Conservation (phyloP, 2,888 invertebrate genomes). For the Hydrotaea diabolus region DNA sequence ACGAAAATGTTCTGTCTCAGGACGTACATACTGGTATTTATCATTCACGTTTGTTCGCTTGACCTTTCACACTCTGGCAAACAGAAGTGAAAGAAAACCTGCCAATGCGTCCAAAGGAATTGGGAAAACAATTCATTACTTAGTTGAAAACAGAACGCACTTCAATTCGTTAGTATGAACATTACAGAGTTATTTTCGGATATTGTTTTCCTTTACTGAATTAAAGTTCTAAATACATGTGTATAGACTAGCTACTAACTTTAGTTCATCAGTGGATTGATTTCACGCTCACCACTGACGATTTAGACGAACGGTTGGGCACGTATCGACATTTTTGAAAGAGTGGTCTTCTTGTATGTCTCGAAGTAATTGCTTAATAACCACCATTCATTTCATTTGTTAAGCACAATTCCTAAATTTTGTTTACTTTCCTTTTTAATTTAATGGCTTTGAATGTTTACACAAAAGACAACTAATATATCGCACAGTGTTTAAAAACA, state of each 20-base stretch:
- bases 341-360: not conserved
- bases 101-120: not conserved
- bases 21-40: not conserved
- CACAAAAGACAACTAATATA: not conserved
- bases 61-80: not conserved
- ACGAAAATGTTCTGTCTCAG: not conserved
- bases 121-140: not conserved
- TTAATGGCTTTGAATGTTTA: slow-evolving; percentile 16
- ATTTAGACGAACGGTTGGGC: no score
- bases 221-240: not conserved
- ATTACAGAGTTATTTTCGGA: not conserved
- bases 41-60: not conserved
- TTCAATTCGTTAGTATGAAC: not conserved
- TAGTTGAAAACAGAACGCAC: not conserved
- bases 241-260: not conserved
- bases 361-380: slow-evolving; percentile 24
- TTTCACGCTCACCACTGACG: not conserved
- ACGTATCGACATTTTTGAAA: not conserved
- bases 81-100: not conserved
- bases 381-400: not conserved
- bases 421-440: slow-evolving; percentile 20
- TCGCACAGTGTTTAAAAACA: no score
- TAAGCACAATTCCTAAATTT: not conserved
- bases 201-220: not conserved
- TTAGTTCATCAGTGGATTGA: not conserved